Base-by-base conservation (phyloP, 92 coral and sea anemone genomes). In the Paramuricea clavata region DNA sequence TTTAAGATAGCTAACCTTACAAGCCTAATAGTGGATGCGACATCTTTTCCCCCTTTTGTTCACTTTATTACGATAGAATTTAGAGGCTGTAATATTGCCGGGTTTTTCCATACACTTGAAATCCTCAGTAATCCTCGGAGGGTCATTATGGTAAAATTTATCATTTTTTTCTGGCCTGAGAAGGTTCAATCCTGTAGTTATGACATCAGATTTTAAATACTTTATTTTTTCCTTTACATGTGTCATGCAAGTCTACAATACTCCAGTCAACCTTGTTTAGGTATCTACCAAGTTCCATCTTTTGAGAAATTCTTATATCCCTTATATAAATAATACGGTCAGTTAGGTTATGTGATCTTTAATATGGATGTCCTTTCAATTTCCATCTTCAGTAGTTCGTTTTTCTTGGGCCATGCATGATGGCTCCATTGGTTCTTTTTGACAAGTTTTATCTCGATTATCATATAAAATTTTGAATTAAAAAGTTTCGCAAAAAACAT, bases 61-160 rank as follows among this genome's bases (percentile, higher is more conserved):
- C 12, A 78, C 70, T 26, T 78, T 78, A 41, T 78, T 78, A 35
- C 83, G 83, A 60, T 78, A 78, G 23, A 78, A 52, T 41, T 52
- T 78, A 61, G 52, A 78, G 23, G 49, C 26, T 21, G 76, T 31
- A 70, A 9, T 23, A 41, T 78, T 78, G 32, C 64, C 83, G 12
- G 42, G 25, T 78, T 54, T 52, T 28, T 52, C 36, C 11, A 78
- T 0, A 39, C 49, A 21, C 69, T 78, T 78, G 30, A 78, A 61
- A 4, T 78, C 69, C 34, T 56, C 70, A 27, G 30, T 78, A 19
- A 78, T 78, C 69, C 83, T 52, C 17, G 69, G 83, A 6, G 68
- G 22, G 69, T 54, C 83, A 49, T 60, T 52, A 30, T 39, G 34
- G 26, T 78, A 70, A 61, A 78, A n/a, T 34, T 31, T 30, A 19